Conservation (phyloP, 2,113 vertebrate species). For the Acanthisitta chloris region DNA sequence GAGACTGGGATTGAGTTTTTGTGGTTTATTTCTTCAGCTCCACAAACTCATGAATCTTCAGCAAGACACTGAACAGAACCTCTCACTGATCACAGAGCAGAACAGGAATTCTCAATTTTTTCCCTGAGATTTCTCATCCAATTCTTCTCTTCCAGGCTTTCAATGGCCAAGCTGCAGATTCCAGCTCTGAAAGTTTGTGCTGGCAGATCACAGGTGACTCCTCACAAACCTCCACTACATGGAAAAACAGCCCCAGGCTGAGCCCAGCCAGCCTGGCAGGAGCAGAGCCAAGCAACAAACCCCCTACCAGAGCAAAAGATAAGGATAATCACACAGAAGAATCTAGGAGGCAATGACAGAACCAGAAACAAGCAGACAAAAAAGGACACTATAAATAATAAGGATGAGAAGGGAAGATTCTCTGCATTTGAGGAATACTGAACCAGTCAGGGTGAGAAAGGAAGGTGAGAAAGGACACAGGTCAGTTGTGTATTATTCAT, state of each 20-base stretch:
- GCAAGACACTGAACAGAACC: neutral
- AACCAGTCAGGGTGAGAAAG: neutral
- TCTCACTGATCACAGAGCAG: neutral
- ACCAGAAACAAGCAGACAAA: neutral
- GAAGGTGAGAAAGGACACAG: neutral
- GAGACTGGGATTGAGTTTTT: neutral
- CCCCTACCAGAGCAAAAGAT: neutral
- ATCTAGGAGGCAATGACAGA: neutral
- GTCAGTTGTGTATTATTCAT: neutral
- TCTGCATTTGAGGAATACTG: neutral
- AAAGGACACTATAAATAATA: neutral
- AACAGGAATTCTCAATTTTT: neutral
- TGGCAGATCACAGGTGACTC: neutral
- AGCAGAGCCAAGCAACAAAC: neutral
- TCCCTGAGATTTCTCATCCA: neutral
- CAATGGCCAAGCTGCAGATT: neutral
- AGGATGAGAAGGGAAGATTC: neutral
- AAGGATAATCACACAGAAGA: neutral
- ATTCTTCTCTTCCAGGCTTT: neutral
- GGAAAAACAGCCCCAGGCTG: neutral
- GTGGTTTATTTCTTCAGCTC: neutral
- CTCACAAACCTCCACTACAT: neutral
- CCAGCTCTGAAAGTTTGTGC: neutral
- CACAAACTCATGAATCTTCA: neutral
- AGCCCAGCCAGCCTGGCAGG: neutral